A percentile compares a stretch with the other conserved stretches of the same genome.
Conservation (phyloP, 2,888 invertebrate species). For the Metellina segmentata region DNA sequence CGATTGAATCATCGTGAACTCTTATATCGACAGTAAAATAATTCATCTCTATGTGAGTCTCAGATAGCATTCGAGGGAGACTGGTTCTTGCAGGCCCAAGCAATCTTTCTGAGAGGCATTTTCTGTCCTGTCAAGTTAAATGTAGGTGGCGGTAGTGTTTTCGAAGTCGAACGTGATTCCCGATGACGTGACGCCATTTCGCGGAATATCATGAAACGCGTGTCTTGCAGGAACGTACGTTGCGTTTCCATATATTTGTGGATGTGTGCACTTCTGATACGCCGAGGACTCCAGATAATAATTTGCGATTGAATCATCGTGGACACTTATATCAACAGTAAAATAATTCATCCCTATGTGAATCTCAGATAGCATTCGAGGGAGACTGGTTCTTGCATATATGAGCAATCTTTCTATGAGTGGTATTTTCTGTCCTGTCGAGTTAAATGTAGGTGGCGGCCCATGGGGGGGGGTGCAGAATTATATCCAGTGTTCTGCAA, state of each 20-base stretch:
- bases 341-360: neutral
- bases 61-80: neutral
- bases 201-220: conserved; percentile 40
- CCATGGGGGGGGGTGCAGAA: no score
- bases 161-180: no score
- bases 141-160: no score
- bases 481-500: no score
- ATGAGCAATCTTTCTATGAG: no score
- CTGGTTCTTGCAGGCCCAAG: no score
- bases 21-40: neutral
- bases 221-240: neutral
- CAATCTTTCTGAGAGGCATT: no score
- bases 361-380: neutral
- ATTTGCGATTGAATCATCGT: neutral
- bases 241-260: neutral
- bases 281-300: neutral
- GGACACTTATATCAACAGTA: neutral
- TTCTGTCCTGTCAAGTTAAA: no score
- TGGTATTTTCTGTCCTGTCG: no score
- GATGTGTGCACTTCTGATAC: neutral
- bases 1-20: neutral
- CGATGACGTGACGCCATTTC: no score
- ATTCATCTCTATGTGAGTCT: neutral
- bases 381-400: no score
- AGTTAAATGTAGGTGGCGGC: no score